Evolutionary conservation across 2,797 vertebrate species (phyloP).

Genomic region (Ispidina picta): DNA sequence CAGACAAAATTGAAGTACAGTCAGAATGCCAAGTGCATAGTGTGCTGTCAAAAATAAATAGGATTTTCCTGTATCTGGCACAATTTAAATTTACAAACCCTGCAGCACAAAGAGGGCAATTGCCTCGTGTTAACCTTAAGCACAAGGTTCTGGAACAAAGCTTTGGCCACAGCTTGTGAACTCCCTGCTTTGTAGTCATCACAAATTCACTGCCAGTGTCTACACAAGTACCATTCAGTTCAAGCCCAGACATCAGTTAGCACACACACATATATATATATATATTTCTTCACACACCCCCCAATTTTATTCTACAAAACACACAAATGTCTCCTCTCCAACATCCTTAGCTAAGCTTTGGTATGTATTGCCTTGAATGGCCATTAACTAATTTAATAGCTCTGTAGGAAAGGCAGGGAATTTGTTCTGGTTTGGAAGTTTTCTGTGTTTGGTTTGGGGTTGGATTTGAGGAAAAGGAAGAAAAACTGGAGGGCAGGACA

Average conservation of each 20-base stretch:
- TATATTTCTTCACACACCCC: too few species aligned
- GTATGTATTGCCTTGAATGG: not conserved
- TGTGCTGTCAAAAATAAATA: not conserved
- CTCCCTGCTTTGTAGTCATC: not conserved
- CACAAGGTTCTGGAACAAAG: not conserved
- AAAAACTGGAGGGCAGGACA: not conserved
- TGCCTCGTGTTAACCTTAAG: not conserved
- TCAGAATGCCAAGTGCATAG: not conserved
- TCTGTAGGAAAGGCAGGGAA: not conserved
- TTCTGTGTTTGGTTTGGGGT: not conserved
- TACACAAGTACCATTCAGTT: not conserved
- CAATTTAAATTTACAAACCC: conserved; percentile 18
- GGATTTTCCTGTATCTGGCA: not conserved
- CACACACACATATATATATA: too few species aligned
- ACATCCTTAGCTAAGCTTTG: not conserved
- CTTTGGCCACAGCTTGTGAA: conserved; percentile 18
- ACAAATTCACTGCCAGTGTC: not conserved
- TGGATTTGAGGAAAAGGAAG: not conserved
- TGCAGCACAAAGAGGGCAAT: not conserved
- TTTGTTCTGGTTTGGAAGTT: not conserved
- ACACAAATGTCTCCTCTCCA: not conserved
- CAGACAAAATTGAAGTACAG: not conserved
- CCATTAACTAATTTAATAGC: not conserved
- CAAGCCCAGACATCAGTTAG: not conserved
- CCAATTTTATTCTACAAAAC: not conserved